Percentiles rank a stretch among this genome's conserved stretches.
These are phyloP conservation scores for Orthonyx spaldingii DNA, from an alignment of 2,113 vertebrate genomes.

Conservation along the genomic window DNA sequence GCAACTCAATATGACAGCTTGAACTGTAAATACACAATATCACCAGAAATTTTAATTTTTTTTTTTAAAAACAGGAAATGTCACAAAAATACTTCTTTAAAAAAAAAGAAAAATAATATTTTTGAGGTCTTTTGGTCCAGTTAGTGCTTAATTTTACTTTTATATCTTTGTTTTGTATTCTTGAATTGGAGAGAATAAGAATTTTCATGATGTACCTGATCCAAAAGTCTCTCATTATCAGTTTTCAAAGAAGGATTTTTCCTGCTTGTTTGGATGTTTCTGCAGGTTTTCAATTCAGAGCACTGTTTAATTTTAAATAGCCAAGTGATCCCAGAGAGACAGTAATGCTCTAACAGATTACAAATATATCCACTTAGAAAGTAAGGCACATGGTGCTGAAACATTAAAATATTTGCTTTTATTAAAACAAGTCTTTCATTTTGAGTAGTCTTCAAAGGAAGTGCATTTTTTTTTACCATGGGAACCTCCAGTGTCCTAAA, in stretches of 20 bases:
- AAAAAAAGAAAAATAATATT: background rate
- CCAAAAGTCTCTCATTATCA: background rate
- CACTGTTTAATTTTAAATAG: background rate
- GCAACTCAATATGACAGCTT: background rate
- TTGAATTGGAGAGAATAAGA: background rate
- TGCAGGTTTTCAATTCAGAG: background rate
- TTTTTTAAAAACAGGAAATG: rapidly evolving
- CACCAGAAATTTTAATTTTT: background rate
- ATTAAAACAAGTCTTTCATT: background rate
- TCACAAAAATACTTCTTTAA: background rate
- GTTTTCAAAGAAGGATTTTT: background rate
- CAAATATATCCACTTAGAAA: background rate
- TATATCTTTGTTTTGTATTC: background rate
- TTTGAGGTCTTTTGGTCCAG: background rate
- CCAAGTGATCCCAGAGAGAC: background rate
- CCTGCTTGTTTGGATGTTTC: background rate
- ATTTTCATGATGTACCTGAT: background rate
- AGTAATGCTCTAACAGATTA: background rate
- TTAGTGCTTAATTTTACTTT: background rate
- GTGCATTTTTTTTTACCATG: background rate
- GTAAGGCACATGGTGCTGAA: background rate
- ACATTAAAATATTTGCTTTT: background rate
- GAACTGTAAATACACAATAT: background rate
- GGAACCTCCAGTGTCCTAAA: background rate
- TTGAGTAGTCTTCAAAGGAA: rapidly evolving